Conservation (phyloP, 1,140 invertebrate species). For the Dysdera silvatica region DNA sequence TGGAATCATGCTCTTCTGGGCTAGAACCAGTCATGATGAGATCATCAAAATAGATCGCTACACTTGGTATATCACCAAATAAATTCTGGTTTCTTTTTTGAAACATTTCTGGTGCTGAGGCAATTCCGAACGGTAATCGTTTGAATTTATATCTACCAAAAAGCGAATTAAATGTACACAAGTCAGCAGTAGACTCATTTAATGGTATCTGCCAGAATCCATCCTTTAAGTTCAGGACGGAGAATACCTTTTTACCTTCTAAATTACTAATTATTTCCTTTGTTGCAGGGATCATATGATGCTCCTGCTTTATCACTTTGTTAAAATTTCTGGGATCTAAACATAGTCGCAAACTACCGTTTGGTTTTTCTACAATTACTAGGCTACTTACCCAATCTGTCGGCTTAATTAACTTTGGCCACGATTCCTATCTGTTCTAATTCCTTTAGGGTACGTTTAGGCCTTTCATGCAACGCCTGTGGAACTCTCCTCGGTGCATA, state of each 20-base stretch:
- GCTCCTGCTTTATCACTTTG: slow-evolving; percentile 28
- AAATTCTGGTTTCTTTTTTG: not conserved
- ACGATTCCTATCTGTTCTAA: slow-evolving; percentile 35
- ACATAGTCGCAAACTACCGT: slow-evolving; percentile 27
- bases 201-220: slow-evolving; percentile 8
- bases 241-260: not conserved
- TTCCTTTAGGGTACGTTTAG: slow-evolving; percentile 28
- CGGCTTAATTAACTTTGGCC: slow-evolving; percentile 34
- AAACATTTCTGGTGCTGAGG: slow-evolving; percentile 40
- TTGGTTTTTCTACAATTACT: slow-evolving; percentile 31
- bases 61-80: slow-evolving; percentile 5
- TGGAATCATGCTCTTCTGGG: slow-evolving; percentile 34
- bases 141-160: slow-evolving; percentile 41
- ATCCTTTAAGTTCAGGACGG: slow-evolving; percentile 4
- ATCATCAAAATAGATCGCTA: slow-evolving; percentile 21
- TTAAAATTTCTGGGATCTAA: slow-evolving; percentile 37
- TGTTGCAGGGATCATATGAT: slow-evolving; percentile 1
- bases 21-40: not conserved
- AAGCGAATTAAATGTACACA: slow-evolving; percentile 19
- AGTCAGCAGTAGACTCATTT: not conserved
- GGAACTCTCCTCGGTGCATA: slow-evolving; percentile 19
- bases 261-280: slow-evolving; percentile 13
- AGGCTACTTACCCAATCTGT: slow-evolving; percentile 34
- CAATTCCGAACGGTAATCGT: slow-evolving; percentile 47
- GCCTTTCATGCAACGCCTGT: slow-evolving; percentile 2